phyloP scores from a whole-genome alignment of 2,113 vertebrate species.

The Paradoxurus hermaphroditus region DNA sequence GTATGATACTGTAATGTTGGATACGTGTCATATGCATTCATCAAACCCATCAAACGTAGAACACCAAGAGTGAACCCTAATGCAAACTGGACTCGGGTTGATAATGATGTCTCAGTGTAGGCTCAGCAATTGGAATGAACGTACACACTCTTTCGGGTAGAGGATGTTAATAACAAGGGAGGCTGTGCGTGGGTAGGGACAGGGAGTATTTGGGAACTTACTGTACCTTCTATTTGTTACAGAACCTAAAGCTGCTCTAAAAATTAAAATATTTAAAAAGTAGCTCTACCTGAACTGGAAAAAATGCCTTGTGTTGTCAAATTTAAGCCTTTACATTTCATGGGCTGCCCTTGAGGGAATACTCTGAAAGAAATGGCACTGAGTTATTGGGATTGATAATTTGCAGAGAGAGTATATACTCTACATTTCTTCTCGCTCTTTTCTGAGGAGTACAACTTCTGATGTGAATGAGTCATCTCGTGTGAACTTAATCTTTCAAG shows the following conservation, averaged over 20 bases:
- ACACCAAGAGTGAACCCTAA: not conserved
- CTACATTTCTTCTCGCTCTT: not conserved
- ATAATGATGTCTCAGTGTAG: not conserved
- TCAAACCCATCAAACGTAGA: not conserved
- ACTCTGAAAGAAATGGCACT: not conserved
- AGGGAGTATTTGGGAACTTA: not conserved
- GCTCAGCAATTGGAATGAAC: not conserved
- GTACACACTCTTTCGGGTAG: not conserved
- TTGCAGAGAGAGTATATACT: not conserved
- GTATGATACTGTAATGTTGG: not conserved
- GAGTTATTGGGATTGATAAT: not conserved
- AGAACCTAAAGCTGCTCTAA: not conserved
- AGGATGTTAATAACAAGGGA: not conserved
- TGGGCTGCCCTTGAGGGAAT: not conserved
- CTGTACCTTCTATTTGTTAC: no score
- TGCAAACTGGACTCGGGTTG: not conserved
- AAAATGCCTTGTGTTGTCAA: not conserved
- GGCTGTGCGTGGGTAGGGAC: not conserved
- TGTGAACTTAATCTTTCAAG: not conserved
- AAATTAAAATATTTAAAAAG: not conserved
- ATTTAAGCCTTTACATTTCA: not conserved
- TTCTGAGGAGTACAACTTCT: not conserved
- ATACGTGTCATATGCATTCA: not conserved
- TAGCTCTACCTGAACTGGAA: not conserved
- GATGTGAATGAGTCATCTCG: not conserved